Conservation (phyloP, 2,888 invertebrate species). For the Pocota personata region DNA sequence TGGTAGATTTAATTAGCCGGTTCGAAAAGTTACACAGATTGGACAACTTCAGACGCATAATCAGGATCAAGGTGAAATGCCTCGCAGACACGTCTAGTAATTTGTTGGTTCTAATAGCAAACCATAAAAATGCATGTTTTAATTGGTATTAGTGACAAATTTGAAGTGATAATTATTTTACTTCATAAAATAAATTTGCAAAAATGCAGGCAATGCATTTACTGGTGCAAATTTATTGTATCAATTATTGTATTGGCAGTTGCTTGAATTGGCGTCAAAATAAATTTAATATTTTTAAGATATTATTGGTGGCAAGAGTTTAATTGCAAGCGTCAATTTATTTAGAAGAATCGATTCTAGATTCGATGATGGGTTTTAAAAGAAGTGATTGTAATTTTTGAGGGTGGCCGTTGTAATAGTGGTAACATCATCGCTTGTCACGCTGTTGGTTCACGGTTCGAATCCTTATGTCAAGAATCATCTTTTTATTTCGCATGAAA, state of each 20-base stretch:
- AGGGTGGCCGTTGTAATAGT: too few relatives aligned
- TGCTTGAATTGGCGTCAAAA: neutral
- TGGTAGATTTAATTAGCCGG: neutral
- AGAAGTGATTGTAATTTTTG: neutral
- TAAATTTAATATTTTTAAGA: neutral
- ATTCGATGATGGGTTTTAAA: neutral
- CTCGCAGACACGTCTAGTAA: slow-evolving; percentile 17
- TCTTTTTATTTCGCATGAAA: too few relatives aligned
- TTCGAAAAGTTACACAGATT: neutral
- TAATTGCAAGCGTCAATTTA: neutral
- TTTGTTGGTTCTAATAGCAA: neutral
- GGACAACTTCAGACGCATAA: neutral
- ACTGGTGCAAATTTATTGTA: neutral
- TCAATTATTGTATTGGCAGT: neutral
- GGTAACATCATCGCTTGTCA: too few relatives aligned
- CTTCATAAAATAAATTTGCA: neutral
- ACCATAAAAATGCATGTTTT: neutral
- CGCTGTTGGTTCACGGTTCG: too few relatives aligned
- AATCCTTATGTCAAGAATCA: too few relatives aligned
- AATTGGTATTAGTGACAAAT: neutral
- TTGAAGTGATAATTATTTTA: neutral
- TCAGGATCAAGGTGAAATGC: slow-evolving; percentile 26
- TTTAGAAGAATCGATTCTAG: neutral
- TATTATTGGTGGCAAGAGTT: neutral
- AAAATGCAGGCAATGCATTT: neutral